Conservation (phyloP, 2,797 vertebrate genomes). For the Poecilia velifera region DNA sequence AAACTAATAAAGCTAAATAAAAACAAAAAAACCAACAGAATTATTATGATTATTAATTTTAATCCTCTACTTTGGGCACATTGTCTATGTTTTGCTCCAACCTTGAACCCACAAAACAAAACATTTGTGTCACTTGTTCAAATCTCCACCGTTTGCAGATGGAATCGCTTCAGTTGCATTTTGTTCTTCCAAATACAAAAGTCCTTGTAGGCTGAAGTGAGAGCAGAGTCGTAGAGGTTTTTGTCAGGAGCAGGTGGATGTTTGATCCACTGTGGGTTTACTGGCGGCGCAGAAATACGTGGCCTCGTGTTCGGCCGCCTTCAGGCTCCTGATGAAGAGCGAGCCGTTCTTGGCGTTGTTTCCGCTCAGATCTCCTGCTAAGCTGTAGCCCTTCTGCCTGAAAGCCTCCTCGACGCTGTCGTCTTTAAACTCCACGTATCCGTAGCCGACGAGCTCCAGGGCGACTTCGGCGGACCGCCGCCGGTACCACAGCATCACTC, state of each 20-base stretch:
- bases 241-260: conserved; percentile 30
- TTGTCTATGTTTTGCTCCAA: background rate
- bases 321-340: conserved; percentile 18
- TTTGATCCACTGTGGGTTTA: conserved; percentile 39
- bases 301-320: conserved; percentile 28
- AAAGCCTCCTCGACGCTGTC: conserved; percentile 23
- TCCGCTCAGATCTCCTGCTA: conserved; percentile 31
- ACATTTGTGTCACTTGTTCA: background rate
- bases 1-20: background rate
- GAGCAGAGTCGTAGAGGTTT: conserved; percentile 28
- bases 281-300: conserved; percentile 47
- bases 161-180: background rate
- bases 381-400: conserved; percentile 23
- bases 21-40: background rate
- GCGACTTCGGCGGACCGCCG: background rate
- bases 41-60: background rate
- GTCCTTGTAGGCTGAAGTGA: background rate
- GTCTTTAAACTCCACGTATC: conserved; percentile 16
- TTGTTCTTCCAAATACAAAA: background rate
- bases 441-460: conserved; percentile 47
- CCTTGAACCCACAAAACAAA: background rate
- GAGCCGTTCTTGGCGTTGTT: conserved; percentile 23
- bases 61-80: too few species aligned
- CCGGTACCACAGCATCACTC: conserved; percentile 55
- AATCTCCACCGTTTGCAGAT: background rate